Evolutionary conservation across 92 coral and sea anemone genomes (phyloP).

Genomic region (Diadumene lineata): DNA sequence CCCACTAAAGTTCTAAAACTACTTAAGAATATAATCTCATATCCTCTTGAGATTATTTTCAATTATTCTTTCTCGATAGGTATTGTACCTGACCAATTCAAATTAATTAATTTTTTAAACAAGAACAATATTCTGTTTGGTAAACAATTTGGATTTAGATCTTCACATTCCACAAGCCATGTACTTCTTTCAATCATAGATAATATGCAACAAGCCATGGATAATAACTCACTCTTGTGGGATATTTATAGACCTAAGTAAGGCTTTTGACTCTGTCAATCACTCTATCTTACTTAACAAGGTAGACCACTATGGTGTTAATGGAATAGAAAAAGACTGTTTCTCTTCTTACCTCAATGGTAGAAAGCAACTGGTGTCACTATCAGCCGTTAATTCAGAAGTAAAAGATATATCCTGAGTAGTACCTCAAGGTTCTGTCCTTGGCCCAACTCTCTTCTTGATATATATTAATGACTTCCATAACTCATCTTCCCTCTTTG

Average conservation of each 20-base stretch:
- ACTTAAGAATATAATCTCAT: not conserved
- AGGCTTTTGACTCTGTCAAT: constrained; percentile 45
- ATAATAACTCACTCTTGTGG: constrained; percentile 51
- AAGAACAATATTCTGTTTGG: not conserved
- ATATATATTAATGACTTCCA: constrained; percentile 35
- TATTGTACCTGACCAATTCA: constrained; percentile 6
- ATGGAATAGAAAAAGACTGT: constrained; percentile 26
- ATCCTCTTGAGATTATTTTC: constrained; percentile 10
- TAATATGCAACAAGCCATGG: constrained; percentile 53
- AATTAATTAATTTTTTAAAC: not conserved
- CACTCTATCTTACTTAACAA: constrained; percentile 33
- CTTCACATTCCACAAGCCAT: constrained; percentile 44
- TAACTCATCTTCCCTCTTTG: not conserved
- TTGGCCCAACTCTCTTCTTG: constrained; percentile 36
- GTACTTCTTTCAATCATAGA: constrained; percentile 46
- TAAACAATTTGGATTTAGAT: constrained; percentile 15
- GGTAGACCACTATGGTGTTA: constrained; percentile 35
- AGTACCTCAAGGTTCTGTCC: constrained; percentile 49
- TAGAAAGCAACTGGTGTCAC: constrained; percentile 32
- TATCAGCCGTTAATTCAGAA: constrained; percentile 12
- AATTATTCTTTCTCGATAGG: constrained; percentile 6
- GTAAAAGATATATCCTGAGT: constrained; percentile 23
- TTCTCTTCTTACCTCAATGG: constrained; percentile 27
- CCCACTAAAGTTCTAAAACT: constrained; percentile 19
- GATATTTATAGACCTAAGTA: constrained; percentile 39